A percentile compares a stretch with the other conserved stretches of the same genome.
Conservation (phyloP, 2,113 vertebrate species). For the Erythrocebus patas region DNA sequence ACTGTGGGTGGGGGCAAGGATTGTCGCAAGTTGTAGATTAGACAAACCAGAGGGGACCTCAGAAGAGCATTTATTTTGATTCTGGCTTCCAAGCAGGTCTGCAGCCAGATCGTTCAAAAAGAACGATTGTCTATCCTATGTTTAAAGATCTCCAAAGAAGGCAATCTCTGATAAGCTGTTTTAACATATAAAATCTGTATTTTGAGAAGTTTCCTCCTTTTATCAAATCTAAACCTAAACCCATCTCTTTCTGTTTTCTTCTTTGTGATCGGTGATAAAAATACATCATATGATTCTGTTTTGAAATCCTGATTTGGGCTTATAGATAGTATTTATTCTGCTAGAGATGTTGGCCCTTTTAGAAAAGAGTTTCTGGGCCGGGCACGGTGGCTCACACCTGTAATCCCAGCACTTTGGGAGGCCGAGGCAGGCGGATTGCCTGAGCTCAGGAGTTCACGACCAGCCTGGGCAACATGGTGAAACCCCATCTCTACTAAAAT, state of each 20-base stretch:
- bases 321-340: constrained; percentile 43
- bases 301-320: constrained; percentile 37
- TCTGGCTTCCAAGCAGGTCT: constrained; percentile 32
- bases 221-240: constrained; percentile 50
- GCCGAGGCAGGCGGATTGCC: too few relatives aligned
- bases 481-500: too few relatives aligned
- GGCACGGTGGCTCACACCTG: too few relatives aligned
- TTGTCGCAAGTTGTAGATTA: neutral
- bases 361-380: neutral
- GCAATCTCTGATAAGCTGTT: constrained; percentile 31
- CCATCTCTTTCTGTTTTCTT: constrained; percentile 2
- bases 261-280: constrained; percentile 2
- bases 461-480: too few relatives aligned
- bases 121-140: constrained; percentile 29
- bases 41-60: neutral
- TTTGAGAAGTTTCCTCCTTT: constrained; percentile 48
- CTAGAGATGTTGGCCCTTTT: neutral
- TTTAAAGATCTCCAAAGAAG: constrained; percentile 36
- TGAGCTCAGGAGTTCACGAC: too few relatives aligned
- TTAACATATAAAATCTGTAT: constrained; percentile 18
- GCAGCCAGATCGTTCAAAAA: constrained; percentile 12
- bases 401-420: too few relatives aligned
- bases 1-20: neutral
- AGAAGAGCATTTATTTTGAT: neutral
- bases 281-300: neutral